Base-by-base conservation (phyloP, 2,113 vertebrate species). In the Carollia perspicillata region DNA sequence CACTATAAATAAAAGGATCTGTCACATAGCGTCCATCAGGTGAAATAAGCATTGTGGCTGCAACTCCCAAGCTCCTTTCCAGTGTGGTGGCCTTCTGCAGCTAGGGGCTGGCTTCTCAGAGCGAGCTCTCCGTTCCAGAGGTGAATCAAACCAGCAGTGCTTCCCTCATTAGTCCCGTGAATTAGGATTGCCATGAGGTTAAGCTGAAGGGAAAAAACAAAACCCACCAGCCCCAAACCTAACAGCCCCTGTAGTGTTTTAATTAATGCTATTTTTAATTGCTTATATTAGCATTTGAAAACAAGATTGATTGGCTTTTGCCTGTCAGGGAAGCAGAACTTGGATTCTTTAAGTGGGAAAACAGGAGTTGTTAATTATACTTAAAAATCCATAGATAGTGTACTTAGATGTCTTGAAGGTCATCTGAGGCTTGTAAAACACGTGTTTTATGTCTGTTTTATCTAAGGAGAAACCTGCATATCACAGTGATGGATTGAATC, bases 181-280 rank as follows among this genome's bases (percentile, higher is more conserved):
- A 98, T 98, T 98, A 98, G 94, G 97, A 97, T 98, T 97, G 97
- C 97, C 95, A 93, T 35, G 95, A 97, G 97, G 97, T 98, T 98
- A 98, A 97, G 88, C 81, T 88, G 72, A 97, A 95, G 78, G 51
- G 11, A 12, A 20, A 80, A 80, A 95, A 93, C 85, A 97, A 94
- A 60, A 80, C 11, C 12, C 33, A 72, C 49, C 14, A 40, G 28
- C 77, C 42, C 6, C 47, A 92, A 81, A 1, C 8, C 79, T 93
- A 97, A 97, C 90, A 98, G 94, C 89, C 98, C 92, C 97, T 97
- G 95, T 96, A 98, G 97, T 98, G 98, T 98, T 98, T 98, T 98
- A 98, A 97, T 98, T 98, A 98, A 97, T 98, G 97, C 98, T 98
- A 97, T 97, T 98, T 98, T 98, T 98, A 98, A 98, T 98, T 98